Percentiles rank a stretch among this genome's conserved stretches.
phyloP scores from a whole-genome alignment of 2,113 vertebrate species.

The Pseudorasbora parva region DNA sequence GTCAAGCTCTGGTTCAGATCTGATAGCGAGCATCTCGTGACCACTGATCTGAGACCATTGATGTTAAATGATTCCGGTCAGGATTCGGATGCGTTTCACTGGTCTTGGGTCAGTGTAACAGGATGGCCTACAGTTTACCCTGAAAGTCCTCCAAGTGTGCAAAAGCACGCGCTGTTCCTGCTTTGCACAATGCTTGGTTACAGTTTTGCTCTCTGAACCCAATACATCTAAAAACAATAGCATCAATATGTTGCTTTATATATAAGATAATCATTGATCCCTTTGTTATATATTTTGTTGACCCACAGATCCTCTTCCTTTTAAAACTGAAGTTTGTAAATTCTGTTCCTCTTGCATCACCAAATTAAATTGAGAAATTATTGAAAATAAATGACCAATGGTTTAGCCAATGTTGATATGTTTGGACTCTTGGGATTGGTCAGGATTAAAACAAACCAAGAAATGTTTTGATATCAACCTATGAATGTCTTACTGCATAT shows the following conservation, averaged over 20 bases:
- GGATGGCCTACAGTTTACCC: not conserved
- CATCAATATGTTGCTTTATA: not conserved
- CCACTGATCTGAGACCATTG: slow-evolving; percentile 14
- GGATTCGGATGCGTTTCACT: not conserved
- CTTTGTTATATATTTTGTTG: not conserved
- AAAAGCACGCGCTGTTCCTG: not conserved
- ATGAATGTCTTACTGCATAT: not conserved
- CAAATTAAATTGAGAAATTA: not conserved
- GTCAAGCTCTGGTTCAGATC: slow-evolving; percentile 9
- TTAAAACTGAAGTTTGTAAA: not conserved
- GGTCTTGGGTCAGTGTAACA: slow-evolving; percentile 9
- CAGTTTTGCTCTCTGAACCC: slow-evolving; percentile 4
- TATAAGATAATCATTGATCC: too few relatives aligned
- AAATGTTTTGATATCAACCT: not conserved
- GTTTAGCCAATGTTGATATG: not conserved
- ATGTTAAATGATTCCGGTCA: not conserved
- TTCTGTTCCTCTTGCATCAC: not conserved
- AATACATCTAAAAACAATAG: not conserved
- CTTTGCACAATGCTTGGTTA: not conserved
- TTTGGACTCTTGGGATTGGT: not conserved
- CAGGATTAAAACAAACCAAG: not conserved
- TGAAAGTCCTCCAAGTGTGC: slow-evolving; percentile 1
- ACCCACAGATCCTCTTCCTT: not conserved
- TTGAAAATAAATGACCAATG: too few relatives aligned
- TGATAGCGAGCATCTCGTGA: slow-evolving; percentile 13